Conservation (phyloP, 2,797 vertebrate species). For the Mionectes olivaceus region DNA sequence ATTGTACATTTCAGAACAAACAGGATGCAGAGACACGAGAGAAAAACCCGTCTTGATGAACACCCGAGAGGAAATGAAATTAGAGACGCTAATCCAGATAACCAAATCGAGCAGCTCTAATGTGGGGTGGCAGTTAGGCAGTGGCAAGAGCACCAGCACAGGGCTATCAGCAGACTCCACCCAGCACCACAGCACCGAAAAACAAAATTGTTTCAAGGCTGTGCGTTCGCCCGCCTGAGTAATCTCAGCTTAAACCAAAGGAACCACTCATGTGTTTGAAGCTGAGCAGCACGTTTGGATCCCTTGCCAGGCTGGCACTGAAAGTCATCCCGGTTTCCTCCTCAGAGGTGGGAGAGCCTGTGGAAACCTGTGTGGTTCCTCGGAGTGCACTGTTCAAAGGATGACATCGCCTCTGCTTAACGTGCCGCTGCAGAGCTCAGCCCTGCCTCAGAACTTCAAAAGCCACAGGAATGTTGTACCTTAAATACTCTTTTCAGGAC, state of each 20-base stretch:
- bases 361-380: neutral
- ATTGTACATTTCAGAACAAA: neutral
- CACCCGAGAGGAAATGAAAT: constrained; percentile 24
- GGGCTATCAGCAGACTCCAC: neutral
- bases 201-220: neutral
- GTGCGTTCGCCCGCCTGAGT: neutral
- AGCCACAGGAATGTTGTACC: neutral
- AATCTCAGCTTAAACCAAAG: neutral
- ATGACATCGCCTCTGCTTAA: fast-evolving
- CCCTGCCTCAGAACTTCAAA: neutral
- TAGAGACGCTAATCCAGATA: neutral
- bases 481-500: neutral
- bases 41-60: neutral
- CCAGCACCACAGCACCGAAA: neutral
- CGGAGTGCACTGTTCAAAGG: neutral
- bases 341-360: neutral
- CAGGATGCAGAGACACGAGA: neutral
- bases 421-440: neutral
- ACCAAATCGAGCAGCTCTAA: neutral
- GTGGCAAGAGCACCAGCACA: neutral
- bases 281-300: neutral
- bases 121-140: neutral
- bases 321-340: neutral
- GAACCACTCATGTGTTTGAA: neutral
- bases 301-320: neutral